Conservation (phyloP, 2,888 invertebrate species). For the Julus scandinavius region DNA sequence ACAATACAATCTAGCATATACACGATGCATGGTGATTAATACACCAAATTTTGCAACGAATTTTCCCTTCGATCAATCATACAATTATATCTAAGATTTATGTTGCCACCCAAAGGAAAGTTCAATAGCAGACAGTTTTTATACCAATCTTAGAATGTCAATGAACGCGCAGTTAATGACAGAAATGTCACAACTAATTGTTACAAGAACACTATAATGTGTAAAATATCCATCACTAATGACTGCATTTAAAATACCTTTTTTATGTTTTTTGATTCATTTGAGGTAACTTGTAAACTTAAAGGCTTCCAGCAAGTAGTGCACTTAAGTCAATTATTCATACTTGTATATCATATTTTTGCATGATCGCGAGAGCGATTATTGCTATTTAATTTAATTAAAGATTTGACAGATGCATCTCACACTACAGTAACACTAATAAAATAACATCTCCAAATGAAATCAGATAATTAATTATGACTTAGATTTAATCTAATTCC, state of each 20-base stretch:
- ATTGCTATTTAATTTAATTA: neutral
- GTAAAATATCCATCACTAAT: neutral
- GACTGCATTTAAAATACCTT: neutral
- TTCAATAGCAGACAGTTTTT: neutral
- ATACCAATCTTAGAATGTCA: neutral
- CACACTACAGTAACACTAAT: neutral
- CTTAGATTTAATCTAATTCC: neutral
- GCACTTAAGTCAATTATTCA: neutral
- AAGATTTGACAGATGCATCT: conserved; percentile 13
- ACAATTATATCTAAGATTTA: neutral
- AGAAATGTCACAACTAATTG: neutral
- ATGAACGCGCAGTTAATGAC: neutral
- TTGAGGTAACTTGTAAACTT: too few relatives aligned
- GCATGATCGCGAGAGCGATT: neutral
- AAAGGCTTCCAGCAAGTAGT: neutral
- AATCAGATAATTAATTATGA: conserved; percentile 1
- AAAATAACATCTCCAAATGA: neutral
- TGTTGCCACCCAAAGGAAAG: neutral
- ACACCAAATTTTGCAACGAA: neutral
- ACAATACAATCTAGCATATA: neutral
- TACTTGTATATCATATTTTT: neutral
- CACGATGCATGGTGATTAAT: neutral
- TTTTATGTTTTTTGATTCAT: neutral
- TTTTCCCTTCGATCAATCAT: neutral
- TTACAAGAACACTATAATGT: too few relatives aligned